Base-by-base conservation (phyloP, 1,140 invertebrate species). In the Venturia canescens region DNA sequence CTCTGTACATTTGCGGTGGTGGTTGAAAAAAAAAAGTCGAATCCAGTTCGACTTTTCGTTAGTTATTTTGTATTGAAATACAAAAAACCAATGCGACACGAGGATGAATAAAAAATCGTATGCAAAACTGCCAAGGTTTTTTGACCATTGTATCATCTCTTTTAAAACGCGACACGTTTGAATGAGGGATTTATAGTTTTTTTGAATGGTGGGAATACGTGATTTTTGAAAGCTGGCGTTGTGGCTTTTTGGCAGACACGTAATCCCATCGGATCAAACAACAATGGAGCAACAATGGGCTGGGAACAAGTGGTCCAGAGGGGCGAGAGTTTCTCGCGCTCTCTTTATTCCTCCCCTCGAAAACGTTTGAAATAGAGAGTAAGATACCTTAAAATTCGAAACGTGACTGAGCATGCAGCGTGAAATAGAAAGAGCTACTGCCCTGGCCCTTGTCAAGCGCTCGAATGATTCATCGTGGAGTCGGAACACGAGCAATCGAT, bases 391-490 rank as follows among this genome's bases (percentile, higher is more conserved):
- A 44, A 44, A 44, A 74, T 27, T 34, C 21, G 71, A 86, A 84
- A 88, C 87, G 87, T 88, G 85, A 86, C 85, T 80, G 31, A 57
- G 82, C 85, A 86, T 86, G 23, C n/a, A 60, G 79, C 48, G 76
- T 31, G 27, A 23, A 60, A 21, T n/a, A 38, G 50, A 67, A 66
- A 78, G 57, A 23, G n/a, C 18, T 7, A 60, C 3, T n/a, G 57
- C n/a, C 23, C 9, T 60, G 57, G n/a, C 67, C 81, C 72, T 83
- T 80, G 81, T 86, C 86, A 83, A 29, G 70, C 48, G 66, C 23
- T 60, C 78, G 80, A 80, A 86, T 88, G 85, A 88, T 88, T 88
- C 87, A 88, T 87, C 80, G 74, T 23, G 9, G 34, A 80, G 67
- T 85, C 57, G 29, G 26, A 29, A 70, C 83, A 78, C 77, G 82